Conservation (phyloP, 2,113 vertebrate genomes). For the Psammodynastes pulverulentus region DNA sequence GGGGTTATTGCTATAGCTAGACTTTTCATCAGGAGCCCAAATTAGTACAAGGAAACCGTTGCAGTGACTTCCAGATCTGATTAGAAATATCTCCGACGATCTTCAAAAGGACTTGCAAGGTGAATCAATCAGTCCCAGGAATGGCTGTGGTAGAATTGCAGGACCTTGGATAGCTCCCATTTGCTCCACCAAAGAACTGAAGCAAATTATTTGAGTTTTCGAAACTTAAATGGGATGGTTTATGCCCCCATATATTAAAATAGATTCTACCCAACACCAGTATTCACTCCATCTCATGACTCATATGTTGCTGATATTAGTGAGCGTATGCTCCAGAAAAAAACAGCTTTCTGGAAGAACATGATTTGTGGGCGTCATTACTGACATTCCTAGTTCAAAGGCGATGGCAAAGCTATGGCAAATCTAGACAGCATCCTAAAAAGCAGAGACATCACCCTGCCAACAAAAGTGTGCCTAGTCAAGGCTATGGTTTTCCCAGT, state of each 20-base stretch:
- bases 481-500: too few relatives aligned
- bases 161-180: slow-evolving; percentile 7
- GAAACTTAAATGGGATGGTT: neutral
- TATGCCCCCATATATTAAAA: neutral
- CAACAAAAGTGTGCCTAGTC: too few relatives aligned
- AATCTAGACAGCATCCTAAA: too few relatives aligned
- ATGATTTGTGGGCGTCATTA: neutral
- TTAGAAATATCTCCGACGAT: neutral
- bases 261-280: neutral
- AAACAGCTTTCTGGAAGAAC: neutral
- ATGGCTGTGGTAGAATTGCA: neutral
- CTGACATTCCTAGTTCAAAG: neutral
- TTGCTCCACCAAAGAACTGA: neutral
- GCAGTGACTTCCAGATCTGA: neutral
- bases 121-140: neutral
- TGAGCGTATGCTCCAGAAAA: neutral
- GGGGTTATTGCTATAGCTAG: neutral
- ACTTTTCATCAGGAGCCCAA: neutral
- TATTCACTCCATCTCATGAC: neutral
- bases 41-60: neutral
- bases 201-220: neutral
- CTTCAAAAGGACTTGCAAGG: neutral
- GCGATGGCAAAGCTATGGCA: too few relatives aligned
- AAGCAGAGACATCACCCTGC: too few relatives aligned
- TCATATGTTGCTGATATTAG: neutral